Percentiles rank a stretch among this genome's conserved stretches.
phyloP scores from a whole-genome alignment of 2,797 vertebrate species.

The Parauchenoglanis ngamensis region DNA sequence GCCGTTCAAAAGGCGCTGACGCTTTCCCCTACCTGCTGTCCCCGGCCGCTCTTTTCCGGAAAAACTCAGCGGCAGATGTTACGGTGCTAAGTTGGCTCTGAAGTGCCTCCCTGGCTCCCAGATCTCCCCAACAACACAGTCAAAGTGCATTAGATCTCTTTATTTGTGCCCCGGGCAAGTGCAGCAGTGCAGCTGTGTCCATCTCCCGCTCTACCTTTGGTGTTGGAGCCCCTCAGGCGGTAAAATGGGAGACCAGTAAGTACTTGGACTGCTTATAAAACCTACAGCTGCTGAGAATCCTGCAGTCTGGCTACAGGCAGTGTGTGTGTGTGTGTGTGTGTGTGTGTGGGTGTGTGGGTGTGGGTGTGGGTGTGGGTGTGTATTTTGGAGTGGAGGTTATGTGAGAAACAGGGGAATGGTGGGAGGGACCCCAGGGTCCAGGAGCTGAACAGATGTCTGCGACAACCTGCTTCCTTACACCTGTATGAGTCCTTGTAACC shows the following conservation, averaged over 20 bases:
- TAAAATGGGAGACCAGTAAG: slow-evolving; percentile 81
- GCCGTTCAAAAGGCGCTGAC: slow-evolving; percentile 80
- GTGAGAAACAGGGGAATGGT: slow-evolving; percentile 53
- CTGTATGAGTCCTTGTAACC: slow-evolving; percentile 81
- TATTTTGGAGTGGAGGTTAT: slow-evolving; percentile 57
- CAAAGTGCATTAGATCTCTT: slow-evolving; percentile 91
- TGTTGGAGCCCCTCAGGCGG: slow-evolving; percentile 87
- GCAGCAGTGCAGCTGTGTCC: slow-evolving; percentile 93
- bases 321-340: slow-evolving; percentile 61
- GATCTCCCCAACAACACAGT: slow-evolving; percentile 86
- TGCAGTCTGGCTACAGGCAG: slow-evolving; percentile 77
- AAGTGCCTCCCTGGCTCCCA: slow-evolving; percentile 87
- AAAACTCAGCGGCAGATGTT: slow-evolving; percentile 96
- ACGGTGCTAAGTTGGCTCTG: slow-evolving; percentile 87
- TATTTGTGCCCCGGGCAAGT: slow-evolving; percentile 93
- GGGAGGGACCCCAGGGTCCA: slow-evolving; percentile 64
- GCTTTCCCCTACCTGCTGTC: slow-evolving; percentile 88
- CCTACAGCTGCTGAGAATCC: slow-evolving; percentile 86
- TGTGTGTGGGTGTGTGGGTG: slow-evolving; percentile 59
- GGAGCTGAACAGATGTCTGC: slow-evolving; percentile 84
- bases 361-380: slow-evolving; percentile 62
- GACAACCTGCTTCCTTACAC: slow-evolving; percentile 87
- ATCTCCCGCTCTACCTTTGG: slow-evolving; percentile 90
- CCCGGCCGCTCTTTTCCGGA: slow-evolving; percentile 82
- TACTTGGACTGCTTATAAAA: slow-evolving; percentile 60